These are phyloP conservation scores for Chorisops tibialis DNA, from an alignment of 2,888 invertebrate genomes.

Conservation along the genomic window DNA sequence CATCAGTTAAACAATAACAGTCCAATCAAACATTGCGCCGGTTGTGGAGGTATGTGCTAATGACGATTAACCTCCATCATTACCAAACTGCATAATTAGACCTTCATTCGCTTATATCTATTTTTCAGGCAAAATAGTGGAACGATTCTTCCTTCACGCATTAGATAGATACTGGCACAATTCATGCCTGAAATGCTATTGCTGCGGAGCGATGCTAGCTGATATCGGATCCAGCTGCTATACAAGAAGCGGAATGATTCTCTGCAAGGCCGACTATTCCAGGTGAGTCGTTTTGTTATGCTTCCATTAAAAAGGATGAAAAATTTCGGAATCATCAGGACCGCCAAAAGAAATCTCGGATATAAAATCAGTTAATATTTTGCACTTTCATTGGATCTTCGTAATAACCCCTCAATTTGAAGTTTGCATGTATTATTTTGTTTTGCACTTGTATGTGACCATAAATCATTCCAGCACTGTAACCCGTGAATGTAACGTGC, in stretches of 20 bases:
- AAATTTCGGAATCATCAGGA: too few relatives aligned
- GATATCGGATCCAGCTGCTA: constrained; percentile 88
- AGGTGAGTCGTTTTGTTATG: constrained; percentile 62
- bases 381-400: too few relatives aligned
- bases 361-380: too few relatives aligned
- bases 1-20: constrained; percentile 41
- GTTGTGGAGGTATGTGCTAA: constrained; percentile 67
- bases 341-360: too few relatives aligned
- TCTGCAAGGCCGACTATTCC: constrained; percentile 89
- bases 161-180: constrained; percentile 93
- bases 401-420: too few relatives aligned
- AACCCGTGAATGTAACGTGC: too few relatives aligned
- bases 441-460: too few relatives aligned
- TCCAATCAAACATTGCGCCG: constrained; percentile 74
- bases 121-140: constrained; percentile 65
- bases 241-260: constrained; percentile 86
- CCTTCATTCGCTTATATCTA: neutral
- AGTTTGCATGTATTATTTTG: too few relatives aligned
- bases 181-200: constrained; percentile 86
- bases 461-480: too few relatives aligned
- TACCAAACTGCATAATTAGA: neutral
- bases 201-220: constrained; percentile 80
- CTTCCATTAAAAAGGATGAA: too few relatives aligned
- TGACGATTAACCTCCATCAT: neutral
- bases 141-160: constrained; percentile 83